Percentiles rank a stretch among this genome's conserved stretches.
phyloP scores from a whole-genome alignment of 2,113 vertebrate genomes.

The Oenanthe oenanthe region DNA sequence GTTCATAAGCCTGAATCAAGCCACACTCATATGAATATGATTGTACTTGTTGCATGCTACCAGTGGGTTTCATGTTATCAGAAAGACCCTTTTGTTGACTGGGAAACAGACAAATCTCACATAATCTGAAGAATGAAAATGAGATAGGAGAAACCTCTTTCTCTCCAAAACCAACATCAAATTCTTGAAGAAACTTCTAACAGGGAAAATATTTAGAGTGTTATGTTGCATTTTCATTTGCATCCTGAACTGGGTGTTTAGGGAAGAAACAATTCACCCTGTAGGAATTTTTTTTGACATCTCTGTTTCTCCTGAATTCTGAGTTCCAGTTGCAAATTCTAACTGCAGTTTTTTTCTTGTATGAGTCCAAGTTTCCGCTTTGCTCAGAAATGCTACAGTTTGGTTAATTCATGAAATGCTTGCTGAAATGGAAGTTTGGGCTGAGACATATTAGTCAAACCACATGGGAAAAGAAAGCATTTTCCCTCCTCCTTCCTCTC shows the following conservation, averaged over 20 bases:
- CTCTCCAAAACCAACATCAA: not conserved
- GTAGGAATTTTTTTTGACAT: not conserved
- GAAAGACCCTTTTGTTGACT: not conserved
- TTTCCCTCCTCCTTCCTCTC: not conserved
- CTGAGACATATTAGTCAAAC: not conserved
- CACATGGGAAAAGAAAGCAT: not conserved
- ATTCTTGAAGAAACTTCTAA: not conserved
- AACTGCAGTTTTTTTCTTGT: not conserved
- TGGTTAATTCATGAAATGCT: not conserved
- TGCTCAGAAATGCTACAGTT: not conserved
- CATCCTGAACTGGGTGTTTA: not conserved
- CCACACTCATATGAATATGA: not conserved
- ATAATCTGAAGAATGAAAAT: not conserved
- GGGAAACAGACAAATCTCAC: not conserved
- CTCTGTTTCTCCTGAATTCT: not conserved
- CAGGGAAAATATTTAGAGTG: not conserved
- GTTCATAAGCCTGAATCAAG: not conserved
- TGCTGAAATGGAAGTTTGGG: not conserved
- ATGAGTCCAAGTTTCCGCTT: not conserved
- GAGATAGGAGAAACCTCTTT: not conserved
- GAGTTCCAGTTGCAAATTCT: not conserved
- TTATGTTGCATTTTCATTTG: not conserved
- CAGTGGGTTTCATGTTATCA: not conserved
- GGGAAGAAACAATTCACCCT: not conserved
- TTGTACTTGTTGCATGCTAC: not conserved